Base-by-base conservation (phyloP, 2,797 vertebrate species). In the Aselliscus stoliczkanus region DNA sequence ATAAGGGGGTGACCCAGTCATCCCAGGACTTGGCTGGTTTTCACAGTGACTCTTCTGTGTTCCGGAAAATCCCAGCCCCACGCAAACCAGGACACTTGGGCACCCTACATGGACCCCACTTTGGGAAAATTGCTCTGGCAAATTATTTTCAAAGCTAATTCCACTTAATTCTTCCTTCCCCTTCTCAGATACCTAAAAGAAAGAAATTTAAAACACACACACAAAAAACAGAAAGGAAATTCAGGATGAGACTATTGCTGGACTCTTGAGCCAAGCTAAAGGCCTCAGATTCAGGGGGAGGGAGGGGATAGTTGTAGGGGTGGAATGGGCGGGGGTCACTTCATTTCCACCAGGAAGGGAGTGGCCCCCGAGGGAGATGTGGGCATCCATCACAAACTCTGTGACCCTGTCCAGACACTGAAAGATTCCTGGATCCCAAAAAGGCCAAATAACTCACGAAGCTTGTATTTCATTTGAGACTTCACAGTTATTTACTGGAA, bases 401-500 rank as follows among this genome's bases (percentile, higher is more conserved):
- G 18, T 88, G 97, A 93, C 93, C 93, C 91, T 44, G 65, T 90
- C 80, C 95, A 96, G 96, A 95, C 93, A 86, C n/a, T 87, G 94
- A 93, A 87, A 93, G 89, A 81, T 96, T 97, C 91, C 91, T 95
- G 93, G 80, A 90, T 85, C 80, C 90, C 62, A 11, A n/a, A 62
- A 73, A 77, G 65, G 60, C 69, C 85, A 69, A 93, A 84, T 94
- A 88, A 95, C 85, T 95, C 96, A 95, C 7, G 44, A 54, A 80
- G 95, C 81, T 89, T 88, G 17, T 91, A 88, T 97, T 95, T 97
- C 96, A 85, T 69, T 37, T 10, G 93, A 84, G 93, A 87, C 37
- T 62, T 90, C 93, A 69, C 47, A 70, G 69, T 97, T 95, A 96
- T 97, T 97, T 94, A 96, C 89, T 97, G 87, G 91, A 90, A 97